A percentile compares a stretch with the other conserved stretches of the same genome.
Evolutionary conservation across 2,113 vertebrate genomes (phyloP).

Genomic region (Percopsis transmontana): DNA sequence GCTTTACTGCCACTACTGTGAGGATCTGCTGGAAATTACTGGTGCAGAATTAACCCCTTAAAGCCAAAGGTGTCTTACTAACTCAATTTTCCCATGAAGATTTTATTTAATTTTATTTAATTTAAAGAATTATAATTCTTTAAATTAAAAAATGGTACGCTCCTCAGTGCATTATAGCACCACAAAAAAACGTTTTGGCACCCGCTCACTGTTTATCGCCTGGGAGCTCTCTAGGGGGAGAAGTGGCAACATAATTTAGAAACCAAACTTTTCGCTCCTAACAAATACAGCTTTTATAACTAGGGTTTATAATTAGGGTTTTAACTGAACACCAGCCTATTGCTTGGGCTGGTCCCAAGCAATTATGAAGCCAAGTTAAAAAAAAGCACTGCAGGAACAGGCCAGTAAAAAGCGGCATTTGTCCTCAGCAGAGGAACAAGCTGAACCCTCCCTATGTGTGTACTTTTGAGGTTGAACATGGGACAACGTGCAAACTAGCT

Average conservation of each 20-base stretch:
- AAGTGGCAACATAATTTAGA: not conserved
- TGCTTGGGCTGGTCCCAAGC: not conserved
- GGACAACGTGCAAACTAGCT: no score
- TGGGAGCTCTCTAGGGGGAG: no score
- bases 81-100: no score
- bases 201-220: no score
- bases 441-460: not conserved
- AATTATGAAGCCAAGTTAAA: not conserved
- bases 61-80: not conserved
- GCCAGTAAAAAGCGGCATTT: constrained; percentile 10
- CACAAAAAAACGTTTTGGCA: no score
- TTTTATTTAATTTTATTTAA: no score
- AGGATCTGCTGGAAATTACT: constrained; percentile 11
- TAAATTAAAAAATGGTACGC: no score
- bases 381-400: constrained; percentile 1
- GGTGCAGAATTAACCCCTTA: not conserved
- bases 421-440: constrained; percentile 23
- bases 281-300: not conserved
- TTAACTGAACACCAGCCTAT: no score
- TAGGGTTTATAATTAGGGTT: no score
- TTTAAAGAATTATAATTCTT: no score
- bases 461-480: no score
- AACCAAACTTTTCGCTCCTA: not conserved
- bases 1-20: constrained; percentile 31
- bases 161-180: no score